phyloP scores from a whole-genome alignment of 2,113 vertebrate species.

The Oreochromis spilurus region DNA sequence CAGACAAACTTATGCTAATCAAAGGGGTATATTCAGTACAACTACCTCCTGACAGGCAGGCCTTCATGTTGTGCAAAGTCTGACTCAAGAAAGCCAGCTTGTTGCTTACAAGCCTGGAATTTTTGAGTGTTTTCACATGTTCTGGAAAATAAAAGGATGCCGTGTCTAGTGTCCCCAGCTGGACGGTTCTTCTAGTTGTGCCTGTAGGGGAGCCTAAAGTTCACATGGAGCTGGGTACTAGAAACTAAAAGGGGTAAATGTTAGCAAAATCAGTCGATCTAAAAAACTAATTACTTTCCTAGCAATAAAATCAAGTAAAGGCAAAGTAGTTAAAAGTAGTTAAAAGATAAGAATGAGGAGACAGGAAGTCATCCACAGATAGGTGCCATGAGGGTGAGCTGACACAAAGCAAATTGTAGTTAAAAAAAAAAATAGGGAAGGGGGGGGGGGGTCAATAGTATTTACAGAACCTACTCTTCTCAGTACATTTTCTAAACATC shows the following conservation, averaged over 20 bases:
- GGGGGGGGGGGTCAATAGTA: neutral
- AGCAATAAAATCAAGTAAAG: neutral
- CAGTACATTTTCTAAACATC: neutral
- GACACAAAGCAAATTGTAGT: neutral
- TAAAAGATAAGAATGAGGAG: neutral
- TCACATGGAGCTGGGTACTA: neutral
- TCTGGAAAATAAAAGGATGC: constrained; percentile 47
- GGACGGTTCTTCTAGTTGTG: neutral
- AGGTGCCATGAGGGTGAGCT: neutral
- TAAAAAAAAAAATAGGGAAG: neutral
- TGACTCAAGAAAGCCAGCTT: constrained; percentile 3
- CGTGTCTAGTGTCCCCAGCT: constrained; percentile 25
- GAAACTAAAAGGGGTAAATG: neutral
- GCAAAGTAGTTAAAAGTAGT: neutral
- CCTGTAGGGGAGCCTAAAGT: neutral
- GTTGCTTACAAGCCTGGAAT: constrained; percentile 23
- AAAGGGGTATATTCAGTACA: neutral
- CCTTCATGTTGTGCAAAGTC: constrained; percentile 33
- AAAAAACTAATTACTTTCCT: neutral
- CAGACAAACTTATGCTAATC: neutral
- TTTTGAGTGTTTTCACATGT: constrained; percentile 46
- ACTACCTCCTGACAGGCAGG: constrained; percentile 15
- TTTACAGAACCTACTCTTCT: neutral
- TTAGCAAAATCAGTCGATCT: neutral
- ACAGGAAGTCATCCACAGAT: neutral